Evolutionary conservation across 2,888 invertebrate genomes (phyloP), one percentile per base, ranked within the genome.

Genomic region (Sericinus montela): DNA sequence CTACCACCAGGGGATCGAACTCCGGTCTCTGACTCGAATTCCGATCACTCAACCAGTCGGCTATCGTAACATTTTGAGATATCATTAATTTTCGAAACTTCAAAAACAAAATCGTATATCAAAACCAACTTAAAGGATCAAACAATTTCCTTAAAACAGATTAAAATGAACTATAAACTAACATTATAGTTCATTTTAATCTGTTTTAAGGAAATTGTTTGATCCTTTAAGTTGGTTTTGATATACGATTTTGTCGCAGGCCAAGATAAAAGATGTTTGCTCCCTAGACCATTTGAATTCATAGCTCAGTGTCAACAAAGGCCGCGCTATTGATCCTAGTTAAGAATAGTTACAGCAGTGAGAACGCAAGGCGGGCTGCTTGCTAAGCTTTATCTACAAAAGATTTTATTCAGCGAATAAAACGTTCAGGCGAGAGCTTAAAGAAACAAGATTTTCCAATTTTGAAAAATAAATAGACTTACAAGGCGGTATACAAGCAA

Each of bases 301-400:
- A 42, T 42, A 48, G 43, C 43, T 48, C 48, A 43, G 43, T 48
- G 43, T 44, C 43, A 48, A 48, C 48, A 44, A 48, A 43, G 38
- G 16, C 42, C 38, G 43, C 38, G 16, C 25, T 39, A 48, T 48
- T 48, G 48, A 48, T 48, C 32, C 43, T 38, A 32, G 48, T 43
- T 43, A 39, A 43, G 48, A 39, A 48, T 43, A 48, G 43, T 48
- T 39, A 29, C 36, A 36, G 41, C 37, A 32, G 48, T 48, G 43
- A 28, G 38, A 48, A 39, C 39, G 48, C 43, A 25, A 44, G 34
- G 37, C 23, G 42, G 23, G 11, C 32, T 42, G 13, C n/a, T n/a
- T n/a, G n/a, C n/a, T n/a, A n/a, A 43, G 38, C 32, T 38, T 43
- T 34, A 38, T 38, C 16, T 39, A 13, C 25, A 38, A 16, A 44